Base-by-base conservation (phyloP, 2,113 vertebrate genomes). In the Pimephales promelas region DNA sequence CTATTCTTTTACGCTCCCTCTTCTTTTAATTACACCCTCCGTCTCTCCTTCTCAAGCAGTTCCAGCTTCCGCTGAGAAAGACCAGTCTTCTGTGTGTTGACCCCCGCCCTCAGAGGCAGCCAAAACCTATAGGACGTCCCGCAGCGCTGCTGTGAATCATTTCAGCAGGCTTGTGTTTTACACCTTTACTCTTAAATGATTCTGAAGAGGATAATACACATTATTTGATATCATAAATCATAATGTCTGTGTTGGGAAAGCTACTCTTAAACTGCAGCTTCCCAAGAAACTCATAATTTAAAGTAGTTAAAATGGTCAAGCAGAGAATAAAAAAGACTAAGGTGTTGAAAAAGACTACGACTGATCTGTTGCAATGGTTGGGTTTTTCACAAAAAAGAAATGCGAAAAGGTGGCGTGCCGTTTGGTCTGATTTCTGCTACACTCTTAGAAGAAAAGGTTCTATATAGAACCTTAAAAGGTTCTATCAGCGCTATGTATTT, bases 131-230 rank as follows among this genome's bases (percentile, higher is more conserved):
- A 79, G 43, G 4, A 79, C 59, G 20, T 49, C 59, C 16, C 20
- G 16, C 59, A 22, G 40, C 2, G n/a, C 40, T 18, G 43, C 3
- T 79, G 18, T 56, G 40, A 45, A 20, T 79, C 10, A 28, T 49
- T 79, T 74, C 68, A 24, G 36, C 36, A 14, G 36, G n/a, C 34
- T 20, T 78, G 11, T 54, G 56, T 45, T 57, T 62, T 79, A 10
- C 57, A 26, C 24, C 40, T 62, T 40, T 57, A 77, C 52, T 36
- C 49, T 31, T 10, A 22, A 75, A 75, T 56, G 49, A 54, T 54
- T 34, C 28, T 59, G 52, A 77, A n/a, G 74, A 77, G 74, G 54
- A 73, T 75, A 47, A 45, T 61, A 59, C 81, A 74, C 56, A 59
- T 36, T 26, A 71, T 72, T 40, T 72, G 13, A 56, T 56, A 76